Evolutionary conservation across 2,113 vertebrate genomes (phyloP).

Genomic region (Mormoops blainvillei): DNA sequence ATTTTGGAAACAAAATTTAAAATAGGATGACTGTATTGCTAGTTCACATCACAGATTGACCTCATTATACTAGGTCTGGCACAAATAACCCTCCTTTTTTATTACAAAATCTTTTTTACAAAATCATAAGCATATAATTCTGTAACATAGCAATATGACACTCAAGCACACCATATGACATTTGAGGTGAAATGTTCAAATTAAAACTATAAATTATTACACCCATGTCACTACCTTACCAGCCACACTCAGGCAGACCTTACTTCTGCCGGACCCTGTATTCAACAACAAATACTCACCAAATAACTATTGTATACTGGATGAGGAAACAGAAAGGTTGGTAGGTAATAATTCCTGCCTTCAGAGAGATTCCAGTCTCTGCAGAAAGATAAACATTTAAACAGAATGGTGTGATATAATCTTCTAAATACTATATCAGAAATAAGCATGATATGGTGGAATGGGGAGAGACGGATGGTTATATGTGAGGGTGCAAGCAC

Average conservation of each 20-base stretch:
- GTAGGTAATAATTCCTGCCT: background rate
- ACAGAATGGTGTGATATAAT: background rate
- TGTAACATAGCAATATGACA: no score
- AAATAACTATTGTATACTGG: background rate
- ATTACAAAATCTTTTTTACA: no score
- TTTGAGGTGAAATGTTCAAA: no score
- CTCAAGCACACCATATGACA: no score
- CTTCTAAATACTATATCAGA: background rate
- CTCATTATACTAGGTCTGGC: background rate
- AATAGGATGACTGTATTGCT: background rate
- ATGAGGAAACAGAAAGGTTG: background rate
- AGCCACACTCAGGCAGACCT: no score
- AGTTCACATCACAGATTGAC: background rate
- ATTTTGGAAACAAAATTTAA: background rate
- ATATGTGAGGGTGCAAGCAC: background rate
- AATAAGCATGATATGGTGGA: background rate
- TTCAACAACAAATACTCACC: background rate
- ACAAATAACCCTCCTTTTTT: no score
- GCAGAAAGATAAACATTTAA: background rate
- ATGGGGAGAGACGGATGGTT: background rate
- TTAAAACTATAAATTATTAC: no score
- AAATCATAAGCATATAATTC: no score
- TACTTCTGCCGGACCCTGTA: background rate
- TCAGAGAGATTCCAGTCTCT: background rate
- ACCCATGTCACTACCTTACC: no score